A percentile compares a stretch with the other conserved stretches of the same genome.
These are phyloP conservation scores for Rhabdornis inornatus DNA, from an alignment of 2,113 vertebrate species.

Conservation along the genomic window DNA sequence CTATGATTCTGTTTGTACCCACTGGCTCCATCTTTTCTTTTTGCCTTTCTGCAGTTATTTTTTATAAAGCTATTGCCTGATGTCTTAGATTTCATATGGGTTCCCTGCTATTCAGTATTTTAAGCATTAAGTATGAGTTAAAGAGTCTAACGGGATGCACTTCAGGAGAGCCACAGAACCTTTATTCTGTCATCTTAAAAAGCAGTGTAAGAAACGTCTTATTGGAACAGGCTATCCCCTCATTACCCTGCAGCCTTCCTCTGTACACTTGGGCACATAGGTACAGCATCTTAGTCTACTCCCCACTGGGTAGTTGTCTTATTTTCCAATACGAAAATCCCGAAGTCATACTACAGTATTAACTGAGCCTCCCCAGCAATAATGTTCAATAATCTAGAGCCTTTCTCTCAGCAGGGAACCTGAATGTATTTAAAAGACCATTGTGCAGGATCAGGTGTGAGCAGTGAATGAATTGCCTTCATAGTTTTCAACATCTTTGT, in stretches of 20 bases:
- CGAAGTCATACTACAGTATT: not conserved
- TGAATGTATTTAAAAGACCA: not conserved
- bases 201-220: not conserved
- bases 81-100: not conserved
- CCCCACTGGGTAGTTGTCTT: not conserved
- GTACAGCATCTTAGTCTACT: not conserved
- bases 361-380: not conserved
- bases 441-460: not conserved
- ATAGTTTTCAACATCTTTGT: not conserved
- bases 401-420: not conserved
- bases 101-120: not conserved
- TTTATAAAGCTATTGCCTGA: not conserved
- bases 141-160: not conserved
- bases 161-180: not conserved
- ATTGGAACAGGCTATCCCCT: not conserved
- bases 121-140: not conserved
- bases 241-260: not conserved
- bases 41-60: not conserved
- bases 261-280: not conserved
- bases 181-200: not conserved
- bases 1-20: accelerated
- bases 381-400: not conserved
- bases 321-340: not conserved
- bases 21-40: not conserved
- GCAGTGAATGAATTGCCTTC: not conserved